Conservation (phyloP, 1,140 invertebrate genomes). For the Tyrophagus putrescentiae region DNA sequence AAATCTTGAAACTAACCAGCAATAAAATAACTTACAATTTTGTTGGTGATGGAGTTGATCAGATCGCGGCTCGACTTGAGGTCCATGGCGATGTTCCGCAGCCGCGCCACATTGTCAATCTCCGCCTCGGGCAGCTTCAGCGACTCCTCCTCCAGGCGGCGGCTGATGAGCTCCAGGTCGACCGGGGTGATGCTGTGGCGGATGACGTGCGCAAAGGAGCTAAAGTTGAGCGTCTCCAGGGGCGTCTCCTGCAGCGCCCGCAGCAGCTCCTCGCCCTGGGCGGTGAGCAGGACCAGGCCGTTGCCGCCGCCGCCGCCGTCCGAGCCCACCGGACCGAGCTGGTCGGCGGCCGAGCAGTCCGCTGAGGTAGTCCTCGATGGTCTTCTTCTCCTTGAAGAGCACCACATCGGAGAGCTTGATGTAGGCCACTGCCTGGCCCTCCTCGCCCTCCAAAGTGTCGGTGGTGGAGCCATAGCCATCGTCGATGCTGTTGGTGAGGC, state of each 20-base stretch:
- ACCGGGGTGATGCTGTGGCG: constrained; percentile 21
- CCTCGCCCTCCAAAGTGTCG: constrained; percentile 24
- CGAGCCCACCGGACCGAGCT: constrained; percentile 17
- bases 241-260: constrained; percentile 18
- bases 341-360: constrained; percentile 6
- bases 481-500: too few relatives aligned
- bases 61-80: background rate
- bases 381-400: constrained; percentile 20
- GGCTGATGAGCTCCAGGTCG: constrained; percentile 16
- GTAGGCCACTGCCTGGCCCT: background rate
- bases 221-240: constrained; percentile 21
- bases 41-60: background rate
- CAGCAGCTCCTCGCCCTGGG: constrained; percentile 8
- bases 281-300: constrained; percentile 13
- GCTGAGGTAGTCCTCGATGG: constrained; percentile 17
- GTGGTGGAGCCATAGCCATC: too few relatives aligned
- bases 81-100: constrained; percentile 20
- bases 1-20: background rate
- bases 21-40: constrained; percentile 3
- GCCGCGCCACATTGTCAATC: constrained; percentile 9
- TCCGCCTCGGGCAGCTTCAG: constrained; percentile 15
- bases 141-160: constrained; percentile 19
- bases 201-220: constrained; percentile 19
- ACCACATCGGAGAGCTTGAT: constrained; percentile 21
- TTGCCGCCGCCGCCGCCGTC: too few relatives aligned